Evolutionary conservation across 2,888 invertebrate species (phyloP), one percentile per base, ranked within the genome.

Genomic region (Trissolcus japonicus): DNA sequence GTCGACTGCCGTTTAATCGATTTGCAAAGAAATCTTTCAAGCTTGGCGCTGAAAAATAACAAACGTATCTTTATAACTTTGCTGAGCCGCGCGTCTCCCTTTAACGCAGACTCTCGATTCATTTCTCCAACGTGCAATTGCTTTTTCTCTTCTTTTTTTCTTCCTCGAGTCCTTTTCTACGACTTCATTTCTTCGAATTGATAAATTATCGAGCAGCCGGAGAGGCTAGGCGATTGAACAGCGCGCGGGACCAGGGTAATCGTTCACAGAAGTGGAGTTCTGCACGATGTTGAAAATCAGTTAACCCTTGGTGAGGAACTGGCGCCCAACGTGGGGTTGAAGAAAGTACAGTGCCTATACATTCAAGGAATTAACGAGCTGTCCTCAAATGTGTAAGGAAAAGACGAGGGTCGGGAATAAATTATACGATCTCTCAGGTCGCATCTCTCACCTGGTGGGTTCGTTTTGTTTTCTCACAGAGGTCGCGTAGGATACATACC

Each of bases 401-500:
- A 46, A 46, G 46, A 16, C 16, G 46, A 46, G 46, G 16, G 16
- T 82, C 76, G 79, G n/a, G 81, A 83, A 84, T 85, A 83, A 84
- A 85, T 84, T 84, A 75, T 41, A 46, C 55, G 14, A 14, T 4
- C 16, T 35, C 7, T 7, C 35, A 6, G 6, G 29, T 6, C 6
- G 4, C 29, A 0, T 6, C 35, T 4, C 25, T 4, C 25, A 4
- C 4, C 25, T 6, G 25, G 4, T 11, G 35, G n/a, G 35, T 11
- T 35, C 35, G 35, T 35, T 35, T 35, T 11, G 35, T 35, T 35
- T 35, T 35, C 35, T 35, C 35, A 9, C 9, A 9, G 25, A 25
- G 35, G 35, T 11, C 35, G 9, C 35, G 11, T 35, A 9, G 7
- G 35, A 35, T 35, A 35, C 9, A 35, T 35, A 35, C 35, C 72